These are phyloP conservation scores for Crematogaster levior DNA, from an alignment of 2,888 invertebrate species.

Conservation along the genomic window DNA sequence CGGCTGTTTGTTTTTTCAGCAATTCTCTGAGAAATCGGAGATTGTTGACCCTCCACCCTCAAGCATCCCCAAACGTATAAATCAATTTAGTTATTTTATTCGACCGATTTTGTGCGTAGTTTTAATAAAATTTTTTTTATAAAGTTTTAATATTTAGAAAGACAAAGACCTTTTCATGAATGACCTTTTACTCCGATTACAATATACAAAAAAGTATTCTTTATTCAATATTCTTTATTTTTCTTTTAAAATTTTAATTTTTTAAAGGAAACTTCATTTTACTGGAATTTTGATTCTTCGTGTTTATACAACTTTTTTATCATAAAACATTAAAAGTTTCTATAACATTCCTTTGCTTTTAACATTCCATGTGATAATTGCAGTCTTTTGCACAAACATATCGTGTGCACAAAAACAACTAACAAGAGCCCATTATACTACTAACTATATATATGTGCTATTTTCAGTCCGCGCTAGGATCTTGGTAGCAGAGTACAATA, in stretches of 20 bases:
- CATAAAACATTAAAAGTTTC: constrained; percentile 6
- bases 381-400: background rate
- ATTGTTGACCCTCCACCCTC: background rate
- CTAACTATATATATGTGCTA: too few species aligned
- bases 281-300: background rate
- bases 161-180: background rate
- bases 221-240: too few species aligned
- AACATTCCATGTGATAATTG: background rate
- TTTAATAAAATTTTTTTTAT: background rate
- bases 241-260: too few species aligned
- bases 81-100: background rate
- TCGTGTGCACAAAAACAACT: background rate
- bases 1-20: constrained; percentile 12
- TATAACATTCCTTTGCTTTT: background rate
- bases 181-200: too few species aligned
- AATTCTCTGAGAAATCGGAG: constrained; percentile 1
- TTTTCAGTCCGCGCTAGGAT: too few species aligned
- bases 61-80: background rate
- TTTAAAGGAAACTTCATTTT: background rate
- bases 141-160: background rate
- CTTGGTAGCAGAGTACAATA: too few species aligned
- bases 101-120: background rate
- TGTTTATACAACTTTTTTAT: background rate
- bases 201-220: background rate
- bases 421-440: too few species aligned